These are phyloP conservation scores for Columbina picui DNA, from an alignment of 2,113 vertebrate genomes.

Conservation along the genomic window DNA sequence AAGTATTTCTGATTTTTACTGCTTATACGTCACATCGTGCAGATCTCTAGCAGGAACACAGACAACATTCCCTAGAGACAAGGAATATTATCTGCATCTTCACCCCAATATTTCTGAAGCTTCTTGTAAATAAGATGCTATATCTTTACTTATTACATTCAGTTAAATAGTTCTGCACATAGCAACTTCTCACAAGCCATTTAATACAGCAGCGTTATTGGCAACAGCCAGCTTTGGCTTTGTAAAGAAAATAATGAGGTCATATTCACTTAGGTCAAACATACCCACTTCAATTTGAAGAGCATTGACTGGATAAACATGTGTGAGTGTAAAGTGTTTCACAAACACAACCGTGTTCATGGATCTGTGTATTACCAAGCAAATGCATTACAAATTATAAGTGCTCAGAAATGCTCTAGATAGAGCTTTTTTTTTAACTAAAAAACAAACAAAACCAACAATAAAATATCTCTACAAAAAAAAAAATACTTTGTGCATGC, in stretches of 20 bases:
- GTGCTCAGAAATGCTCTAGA: background rate
- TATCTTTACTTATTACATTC: background rate
- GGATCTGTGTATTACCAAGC: background rate
- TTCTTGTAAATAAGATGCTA: background rate
- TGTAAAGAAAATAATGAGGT: background rate
- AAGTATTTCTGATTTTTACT: background rate
- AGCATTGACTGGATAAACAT: background rate
- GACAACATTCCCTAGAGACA: background rate
- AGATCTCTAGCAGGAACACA: background rate
- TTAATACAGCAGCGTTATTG: background rate
- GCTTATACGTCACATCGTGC: background rate
- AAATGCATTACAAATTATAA: background rate
- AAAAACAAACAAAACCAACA: background rate
- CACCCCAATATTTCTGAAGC: background rate
- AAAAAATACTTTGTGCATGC: background rate
- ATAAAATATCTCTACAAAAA: background rate
- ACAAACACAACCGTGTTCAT: background rate
- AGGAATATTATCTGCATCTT: background rate
- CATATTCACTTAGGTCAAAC: background rate
- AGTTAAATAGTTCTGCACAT: background rate
- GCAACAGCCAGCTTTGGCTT: background rate
- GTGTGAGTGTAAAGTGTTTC: background rate
- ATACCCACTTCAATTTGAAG: background rate
- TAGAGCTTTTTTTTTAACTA: background rate
- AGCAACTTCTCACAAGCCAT: background rate